Percentiles rank a stretch among this genome's conserved stretches.
phyloP scores from a whole-genome alignment of 2,797 vertebrate species.

The Thripadectes ignobilis region DNA sequence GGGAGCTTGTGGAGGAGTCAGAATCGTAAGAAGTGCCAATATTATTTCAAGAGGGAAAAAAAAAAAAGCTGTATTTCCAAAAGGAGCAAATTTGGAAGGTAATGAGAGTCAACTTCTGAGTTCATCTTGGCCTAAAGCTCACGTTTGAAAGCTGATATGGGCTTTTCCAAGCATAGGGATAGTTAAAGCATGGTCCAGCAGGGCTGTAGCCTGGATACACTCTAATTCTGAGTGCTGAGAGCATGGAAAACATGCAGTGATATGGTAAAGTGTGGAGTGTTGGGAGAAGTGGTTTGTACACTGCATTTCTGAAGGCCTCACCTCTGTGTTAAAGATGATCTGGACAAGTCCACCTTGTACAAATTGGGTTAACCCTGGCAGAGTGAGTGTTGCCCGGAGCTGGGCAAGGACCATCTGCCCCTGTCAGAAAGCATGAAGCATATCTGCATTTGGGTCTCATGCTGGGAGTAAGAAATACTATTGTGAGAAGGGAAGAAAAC shows the following conservation, averaged over 20 bases:
- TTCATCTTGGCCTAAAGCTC: neutral
- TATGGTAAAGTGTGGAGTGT: neutral
- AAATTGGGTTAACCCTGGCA: neutral
- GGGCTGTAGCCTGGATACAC: neutral
- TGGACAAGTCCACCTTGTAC: neutral
- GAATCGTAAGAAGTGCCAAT: constrained; percentile 16
- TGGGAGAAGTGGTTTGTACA: neutral
- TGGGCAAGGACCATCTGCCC: neutral
- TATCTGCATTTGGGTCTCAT: neutral
- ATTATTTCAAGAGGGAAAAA: neutral
- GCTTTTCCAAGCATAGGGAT: constrained; percentile 18
- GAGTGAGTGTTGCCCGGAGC: neutral
- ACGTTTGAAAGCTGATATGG: neutral
- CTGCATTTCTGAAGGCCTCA: neutral
- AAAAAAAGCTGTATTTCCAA: neutral
- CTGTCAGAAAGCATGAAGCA: neutral
- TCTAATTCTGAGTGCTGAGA: neutral
- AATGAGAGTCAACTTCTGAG: neutral
- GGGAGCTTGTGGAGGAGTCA: constrained; percentile 1
- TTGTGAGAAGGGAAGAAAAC: neutral
- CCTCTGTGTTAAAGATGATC: neutral
- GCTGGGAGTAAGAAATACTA: neutral
- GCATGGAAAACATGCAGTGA: neutral
- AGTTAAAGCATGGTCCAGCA: neutral
- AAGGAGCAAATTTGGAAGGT: neutral